phyloP scores from a whole-genome alignment of 2,888 invertebrate genomes.

The Machimus rusticus region DNA sequence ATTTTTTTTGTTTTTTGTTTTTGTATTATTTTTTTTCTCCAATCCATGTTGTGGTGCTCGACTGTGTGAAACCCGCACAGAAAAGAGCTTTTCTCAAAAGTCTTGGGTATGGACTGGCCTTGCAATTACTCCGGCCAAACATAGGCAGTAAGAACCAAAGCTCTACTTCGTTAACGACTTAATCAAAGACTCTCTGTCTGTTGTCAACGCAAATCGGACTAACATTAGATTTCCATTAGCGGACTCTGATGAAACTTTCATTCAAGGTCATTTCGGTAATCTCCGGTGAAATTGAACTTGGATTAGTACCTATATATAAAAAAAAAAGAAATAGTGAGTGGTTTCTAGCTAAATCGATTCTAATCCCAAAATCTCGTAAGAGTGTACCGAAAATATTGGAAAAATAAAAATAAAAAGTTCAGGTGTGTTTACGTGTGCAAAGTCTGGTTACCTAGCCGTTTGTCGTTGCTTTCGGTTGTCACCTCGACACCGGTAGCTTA shows the following conservation, averaged over 20 bases:
- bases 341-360: not conserved
- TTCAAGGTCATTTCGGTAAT: slow-evolving; percentile 38
- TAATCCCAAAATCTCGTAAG: not conserved
- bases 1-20: not conserved
- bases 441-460: not conserved
- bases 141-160: slow-evolving; percentile 25
- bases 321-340: not conserved
- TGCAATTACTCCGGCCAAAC: slow-evolving; percentile 6
- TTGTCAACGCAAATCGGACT: slow-evolving; percentile 39
- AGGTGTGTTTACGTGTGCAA: slow-evolving; percentile 22
- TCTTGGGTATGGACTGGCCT: not conserved
- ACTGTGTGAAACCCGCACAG: not conserved
- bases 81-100: not conserved
- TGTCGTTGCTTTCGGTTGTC: not conserved
- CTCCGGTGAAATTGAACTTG: slow-evolving; percentile 31
- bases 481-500: not conserved
- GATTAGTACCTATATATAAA: too few species aligned
- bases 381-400: not conserved
- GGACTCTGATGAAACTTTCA: slow-evolving; percentile 19
- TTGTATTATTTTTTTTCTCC: not conserved
- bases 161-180: slow-evolving; percentile 26
- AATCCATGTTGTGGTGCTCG: not conserved
- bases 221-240: slow-evolving; percentile 39
- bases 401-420: not conserved
- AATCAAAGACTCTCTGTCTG: slow-evolving; percentile 22